These are phyloP conservation scores for Channa argus DNA, from an alignment of 2,113 vertebrate species.

Conservation along the genomic window DNA sequence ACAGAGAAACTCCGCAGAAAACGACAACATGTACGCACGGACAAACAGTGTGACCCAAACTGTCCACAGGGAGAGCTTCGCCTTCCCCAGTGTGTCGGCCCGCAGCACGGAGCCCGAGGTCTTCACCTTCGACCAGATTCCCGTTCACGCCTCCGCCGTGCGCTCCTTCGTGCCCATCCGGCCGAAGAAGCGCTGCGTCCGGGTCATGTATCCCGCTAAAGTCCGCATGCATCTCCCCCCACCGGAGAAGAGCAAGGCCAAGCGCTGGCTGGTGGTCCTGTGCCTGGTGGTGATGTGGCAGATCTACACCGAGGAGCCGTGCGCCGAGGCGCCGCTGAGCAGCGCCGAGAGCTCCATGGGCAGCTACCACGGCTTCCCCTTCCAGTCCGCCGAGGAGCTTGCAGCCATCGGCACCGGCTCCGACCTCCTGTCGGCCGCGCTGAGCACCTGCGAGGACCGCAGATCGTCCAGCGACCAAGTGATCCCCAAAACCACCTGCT, in stretches of 20 bases:
- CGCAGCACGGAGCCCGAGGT: slow-evolving; percentile 82
- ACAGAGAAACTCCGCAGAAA: slow-evolving; percentile 6
- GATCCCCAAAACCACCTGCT: slow-evolving; percentile 43
- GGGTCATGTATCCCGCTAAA: slow-evolving; percentile 84
- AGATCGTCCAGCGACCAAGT: neutral
- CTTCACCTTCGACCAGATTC: slow-evolving; percentile 81
- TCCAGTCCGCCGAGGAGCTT: slow-evolving; percentile 70
- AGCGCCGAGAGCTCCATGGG: neutral
- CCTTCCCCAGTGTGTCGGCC: slow-evolving; percentile 38
- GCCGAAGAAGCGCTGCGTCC: slow-evolving; percentile 75
- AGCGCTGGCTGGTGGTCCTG: slow-evolving; percentile 82
- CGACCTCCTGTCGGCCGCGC: neutral
- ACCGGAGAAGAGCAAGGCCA: slow-evolving; percentile 79
- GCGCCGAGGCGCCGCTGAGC: slow-evolving; percentile 49
- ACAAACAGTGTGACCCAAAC: slow-evolving; percentile 69
- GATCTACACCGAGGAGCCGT: slow-evolving; percentile 84
- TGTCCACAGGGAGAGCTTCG: slow-evolving; percentile 41
- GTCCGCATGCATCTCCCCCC: slow-evolving; percentile 84
- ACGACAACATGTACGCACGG: slow-evolving; percentile 55
- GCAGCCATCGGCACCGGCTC: neutral
- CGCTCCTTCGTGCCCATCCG: slow-evolving; percentile 60
- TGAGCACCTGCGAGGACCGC: neutral
- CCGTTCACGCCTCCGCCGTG: slow-evolving; percentile 64
- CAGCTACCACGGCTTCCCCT: slow-evolving; percentile 66
- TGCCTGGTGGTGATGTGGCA: slow-evolving; percentile 84